Conservation (phyloP, 2,888 invertebrate genomes). For the Euzophera pinguis region DNA sequence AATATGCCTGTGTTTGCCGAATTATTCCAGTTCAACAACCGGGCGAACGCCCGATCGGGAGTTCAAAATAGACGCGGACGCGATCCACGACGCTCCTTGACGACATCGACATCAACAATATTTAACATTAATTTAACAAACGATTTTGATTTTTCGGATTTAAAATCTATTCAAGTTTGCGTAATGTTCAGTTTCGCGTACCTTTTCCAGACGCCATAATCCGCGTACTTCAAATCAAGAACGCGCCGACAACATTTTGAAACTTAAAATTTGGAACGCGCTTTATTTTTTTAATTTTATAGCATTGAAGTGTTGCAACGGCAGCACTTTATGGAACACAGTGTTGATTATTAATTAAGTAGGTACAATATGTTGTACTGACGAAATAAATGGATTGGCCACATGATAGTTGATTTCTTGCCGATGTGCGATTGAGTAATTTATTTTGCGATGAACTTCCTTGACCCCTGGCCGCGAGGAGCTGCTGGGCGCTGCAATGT, state of each 20-base stretch:
- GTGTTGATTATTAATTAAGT: conserved; percentile 5
- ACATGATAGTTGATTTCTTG: conserved; percentile 36
- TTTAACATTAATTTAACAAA: conserved; percentile 29
- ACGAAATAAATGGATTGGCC: conserved; percentile 15
- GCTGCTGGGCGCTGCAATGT: conserved; percentile 47
- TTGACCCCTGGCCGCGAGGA: conserved; percentile 53
- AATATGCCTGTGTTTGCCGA: conserved; percentile 75
- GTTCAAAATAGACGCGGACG: conserved; percentile 74
- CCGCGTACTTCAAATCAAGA: conserved; percentile 7
- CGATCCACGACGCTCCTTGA: conserved; percentile 46
- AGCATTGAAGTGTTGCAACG: not conserved
- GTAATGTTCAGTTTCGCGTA: not conserved
- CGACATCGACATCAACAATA: conserved; percentile 48
- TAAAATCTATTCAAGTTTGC: not conserved
- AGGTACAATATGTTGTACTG: conserved; percentile 7
- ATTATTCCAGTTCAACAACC: conserved; percentile 79
- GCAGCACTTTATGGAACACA: conserved; percentile 7
- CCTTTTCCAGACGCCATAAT: not conserved
- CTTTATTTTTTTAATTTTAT: conserved; percentile 5
- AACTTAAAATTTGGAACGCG: conserved; percentile 13
- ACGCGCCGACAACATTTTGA: conserved; percentile 11
- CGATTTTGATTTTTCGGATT: conserved; percentile 1
- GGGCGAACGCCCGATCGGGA: conserved; percentile 68
- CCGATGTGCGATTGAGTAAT: conserved; percentile 46
- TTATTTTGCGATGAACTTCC: conserved; percentile 67